Conservation (phyloP, 2,113 vertebrate genomes). For the Pelobates fuscus region DNA sequence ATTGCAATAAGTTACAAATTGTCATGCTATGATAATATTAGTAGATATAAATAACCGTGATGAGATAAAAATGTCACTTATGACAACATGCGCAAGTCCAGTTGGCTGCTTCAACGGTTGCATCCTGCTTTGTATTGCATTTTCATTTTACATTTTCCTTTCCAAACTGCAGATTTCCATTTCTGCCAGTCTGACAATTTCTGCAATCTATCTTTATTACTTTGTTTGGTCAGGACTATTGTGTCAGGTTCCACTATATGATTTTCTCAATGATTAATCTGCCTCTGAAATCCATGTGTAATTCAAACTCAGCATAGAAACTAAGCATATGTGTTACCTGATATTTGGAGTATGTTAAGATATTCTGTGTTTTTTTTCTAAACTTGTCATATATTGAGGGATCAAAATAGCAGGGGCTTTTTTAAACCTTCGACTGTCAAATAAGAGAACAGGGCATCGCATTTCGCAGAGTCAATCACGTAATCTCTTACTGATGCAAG, state of each 20-base stretch:
- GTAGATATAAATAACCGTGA: conserved; percentile 12
- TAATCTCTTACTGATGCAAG: background rate
- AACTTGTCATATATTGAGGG: background rate
- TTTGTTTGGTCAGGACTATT: conserved; percentile 27
- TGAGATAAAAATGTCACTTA: conserved; percentile 13
- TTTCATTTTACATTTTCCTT: conserved; percentile 4
- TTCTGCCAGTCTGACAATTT: background rate
- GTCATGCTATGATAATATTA: conserved; percentile 1
- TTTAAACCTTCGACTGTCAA: background rate
- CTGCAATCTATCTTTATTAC: conserved; percentile 41
- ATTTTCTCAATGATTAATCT: conserved; percentile 37
- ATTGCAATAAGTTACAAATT: conserved; percentile 7
- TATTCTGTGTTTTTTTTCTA: background rate
- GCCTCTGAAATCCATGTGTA: conserved; percentile 7
- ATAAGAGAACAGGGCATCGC: too few species aligned
- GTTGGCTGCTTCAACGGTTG: conserved; percentile 1
- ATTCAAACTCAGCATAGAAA: background rate
- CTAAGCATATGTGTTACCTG: background rate
- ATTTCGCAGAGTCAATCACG: background rate
- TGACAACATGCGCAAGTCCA: background rate
- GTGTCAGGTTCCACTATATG: conserved; percentile 39
- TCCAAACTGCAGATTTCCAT: conserved; percentile 14
- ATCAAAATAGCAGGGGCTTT: background rate
- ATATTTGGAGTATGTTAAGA: background rate
- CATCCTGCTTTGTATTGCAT: conserved; percentile 13